These are phyloP conservation scores for Diloba caeruleocephala DNA, from an alignment of 2,888 invertebrate species.

Conservation along the genomic window DNA sequence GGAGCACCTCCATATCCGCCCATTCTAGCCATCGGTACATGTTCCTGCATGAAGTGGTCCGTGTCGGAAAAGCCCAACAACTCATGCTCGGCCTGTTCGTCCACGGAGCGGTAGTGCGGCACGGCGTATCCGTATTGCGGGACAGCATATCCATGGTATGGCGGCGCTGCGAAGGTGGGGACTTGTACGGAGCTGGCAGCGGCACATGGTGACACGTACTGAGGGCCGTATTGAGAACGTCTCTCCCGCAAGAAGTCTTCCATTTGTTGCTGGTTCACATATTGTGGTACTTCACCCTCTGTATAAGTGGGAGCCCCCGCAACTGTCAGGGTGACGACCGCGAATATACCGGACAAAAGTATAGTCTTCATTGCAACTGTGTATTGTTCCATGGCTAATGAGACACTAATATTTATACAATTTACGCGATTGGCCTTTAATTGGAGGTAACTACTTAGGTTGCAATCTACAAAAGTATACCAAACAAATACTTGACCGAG, in stretches of 20 bases:
- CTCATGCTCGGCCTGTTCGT: slow-evolving; percentile 64
- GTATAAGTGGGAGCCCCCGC: slow-evolving; percentile 61
- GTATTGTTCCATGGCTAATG: slow-evolving; percentile 57
- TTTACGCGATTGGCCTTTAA: slow-evolving; percentile 59
- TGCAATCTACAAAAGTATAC: slow-evolving; percentile 62
- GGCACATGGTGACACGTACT: slow-evolving; percentile 69
- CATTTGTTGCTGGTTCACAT: slow-evolving; percentile 41
- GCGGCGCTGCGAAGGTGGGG: slow-evolving; percentile 46
- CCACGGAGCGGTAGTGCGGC: slow-evolving; percentile 66
- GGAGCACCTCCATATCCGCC: slow-evolving; percentile 55
- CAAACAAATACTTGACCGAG: slow-evolving; percentile 65
- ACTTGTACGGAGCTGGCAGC: slow-evolving; percentile 60
- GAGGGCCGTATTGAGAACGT: slow-evolving; percentile 59
- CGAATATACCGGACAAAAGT: slow-evolving; percentile 59
- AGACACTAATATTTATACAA: slow-evolving; percentile 76
- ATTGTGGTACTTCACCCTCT: slow-evolving; percentile 42
- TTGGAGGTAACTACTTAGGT: slow-evolving; percentile 60
- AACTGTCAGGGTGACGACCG: slow-evolving; percentile 49
- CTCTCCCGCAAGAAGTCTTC: slow-evolving; percentile 60
- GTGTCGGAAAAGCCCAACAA: slow-evolving; percentile 73
- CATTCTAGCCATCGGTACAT: slow-evolving; percentile 68
- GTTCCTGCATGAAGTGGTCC: slow-evolving; percentile 65
- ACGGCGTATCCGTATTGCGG: slow-evolving; percentile 57
- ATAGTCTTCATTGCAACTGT: slow-evolving; percentile 71
- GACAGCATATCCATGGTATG: slow-evolving; percentile 50